Conservation (phyloP, 2,888 invertebrate genomes). For the Eremobia ochroleuca region DNA sequence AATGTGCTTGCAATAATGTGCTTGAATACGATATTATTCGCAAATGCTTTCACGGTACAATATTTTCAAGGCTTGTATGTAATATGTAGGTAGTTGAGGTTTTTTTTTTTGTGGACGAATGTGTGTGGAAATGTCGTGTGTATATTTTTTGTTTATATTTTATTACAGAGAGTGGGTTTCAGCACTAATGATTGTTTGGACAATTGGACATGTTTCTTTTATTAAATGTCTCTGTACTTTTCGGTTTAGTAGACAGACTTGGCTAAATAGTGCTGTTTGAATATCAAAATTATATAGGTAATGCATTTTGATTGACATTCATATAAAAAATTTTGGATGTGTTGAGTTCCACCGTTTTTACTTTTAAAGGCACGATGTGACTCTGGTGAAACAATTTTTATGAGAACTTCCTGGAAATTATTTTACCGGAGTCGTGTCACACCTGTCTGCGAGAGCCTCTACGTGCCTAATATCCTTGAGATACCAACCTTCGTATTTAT, state of each 20-base stretch:
- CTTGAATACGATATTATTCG: constrained; percentile 43
- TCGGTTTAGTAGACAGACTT: not conserved
- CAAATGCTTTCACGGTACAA: constrained; percentile 38
- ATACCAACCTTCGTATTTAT: not conserved
- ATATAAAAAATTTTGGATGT: no score
- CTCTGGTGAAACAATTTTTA: no score
- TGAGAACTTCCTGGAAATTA: no score
- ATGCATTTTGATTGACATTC: no score
- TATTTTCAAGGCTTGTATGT: constrained; percentile 24
- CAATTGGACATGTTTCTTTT: not conserved
- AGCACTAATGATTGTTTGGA: constrained; percentile 10
- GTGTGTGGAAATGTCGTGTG: not conserved
- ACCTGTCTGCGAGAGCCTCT: no score
- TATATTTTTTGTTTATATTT: no score
- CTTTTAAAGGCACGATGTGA: no score
- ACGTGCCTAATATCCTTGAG: not conserved
- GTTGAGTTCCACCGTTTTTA: no score
- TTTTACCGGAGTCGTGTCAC: no score
- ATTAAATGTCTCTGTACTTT: not conserved
- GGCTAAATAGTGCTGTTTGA: no score
- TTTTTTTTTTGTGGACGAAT: not conserved
- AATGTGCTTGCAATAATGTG: constrained; percentile 44
- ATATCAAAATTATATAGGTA: no score
- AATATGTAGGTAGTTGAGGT: not conserved
- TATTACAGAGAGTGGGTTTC: not conserved